A percentile compares a stretch with the other conserved stretches of the same genome.
phyloP scores from a whole-genome alignment of 1,140 invertebrate species.

The Radopholus similis region DNA sequence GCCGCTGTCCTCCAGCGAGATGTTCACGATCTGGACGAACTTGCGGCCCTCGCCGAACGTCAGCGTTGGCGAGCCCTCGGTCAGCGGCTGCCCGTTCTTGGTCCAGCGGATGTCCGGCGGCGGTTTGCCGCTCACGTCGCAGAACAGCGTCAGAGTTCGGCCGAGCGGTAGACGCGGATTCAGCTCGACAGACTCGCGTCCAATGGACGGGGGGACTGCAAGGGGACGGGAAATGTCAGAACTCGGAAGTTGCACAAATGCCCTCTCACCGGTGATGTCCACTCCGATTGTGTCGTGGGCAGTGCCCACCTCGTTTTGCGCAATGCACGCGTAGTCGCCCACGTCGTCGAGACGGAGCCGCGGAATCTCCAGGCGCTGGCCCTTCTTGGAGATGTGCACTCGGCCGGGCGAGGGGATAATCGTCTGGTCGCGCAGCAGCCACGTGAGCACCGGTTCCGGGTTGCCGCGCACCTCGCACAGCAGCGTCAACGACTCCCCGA shows the following conservation, averaged over 20 bases:
- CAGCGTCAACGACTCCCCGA: slow-evolving; percentile 45
- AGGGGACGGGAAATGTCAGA: not conserved
- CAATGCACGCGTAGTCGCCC: slow-evolving; percentile 50
- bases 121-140: slow-evolving; percentile 55
- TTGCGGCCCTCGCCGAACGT: not conserved
- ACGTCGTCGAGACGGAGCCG: slow-evolving; percentile 36
- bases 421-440: slow-evolving; percentile 33
- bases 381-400: slow-evolving; percentile 37
- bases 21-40: slow-evolving; percentile 48
- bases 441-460: slow-evolving; percentile 40
- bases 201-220: slow-evolving; percentile 54
- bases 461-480: slow-evolving; percentile 53
- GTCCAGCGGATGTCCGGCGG: slow-evolving; percentile 42
- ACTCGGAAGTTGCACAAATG: not conserved
- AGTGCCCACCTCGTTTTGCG: slow-evolving; percentile 48
- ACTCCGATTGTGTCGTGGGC: slow-evolving; percentile 41
- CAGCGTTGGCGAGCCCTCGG: slow-evolving; percentile 21
- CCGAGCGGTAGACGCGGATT: slow-evolving; percentile 48
- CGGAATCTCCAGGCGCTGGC: slow-evolving; percentile 47
- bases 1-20: slow-evolving; percentile 48
- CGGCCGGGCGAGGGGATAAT: slow-evolving; percentile 46
- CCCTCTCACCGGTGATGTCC: slow-evolving; percentile 44
- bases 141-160: slow-evolving; percentile 42
- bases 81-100: slow-evolving; percentile 39
- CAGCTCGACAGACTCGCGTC: slow-evolving; percentile 46